Base-by-base conservation (phyloP, 2,888 invertebrate species). In the Apoda limacodes region DNA sequence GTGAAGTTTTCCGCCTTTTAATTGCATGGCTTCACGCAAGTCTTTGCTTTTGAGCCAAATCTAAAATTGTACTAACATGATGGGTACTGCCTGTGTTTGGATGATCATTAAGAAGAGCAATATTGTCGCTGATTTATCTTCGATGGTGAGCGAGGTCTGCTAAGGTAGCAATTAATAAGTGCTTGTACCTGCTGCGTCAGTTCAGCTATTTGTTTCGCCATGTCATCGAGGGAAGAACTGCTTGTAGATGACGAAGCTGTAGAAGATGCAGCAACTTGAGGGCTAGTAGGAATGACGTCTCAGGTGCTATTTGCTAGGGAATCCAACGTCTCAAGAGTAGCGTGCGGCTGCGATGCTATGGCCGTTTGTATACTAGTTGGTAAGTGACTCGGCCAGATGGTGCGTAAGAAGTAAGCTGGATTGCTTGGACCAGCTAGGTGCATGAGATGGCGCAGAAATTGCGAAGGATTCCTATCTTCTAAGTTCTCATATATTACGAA, bases 11-110 rank as follows among this genome's bases (percentile, higher is more conserved):
- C 40, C 0, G 55, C 30, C 22, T 43, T 46, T 0, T 28, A 46
- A 6, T 20, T 22, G 21, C n/a, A 32, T 39, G 13, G 36, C 37
- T 6, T 19, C 2, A 13, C 46, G 49, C n/a, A n/a, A n/a, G n/a
- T n/a, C n/a, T n/a, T n/a, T n/a, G n/a, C n/a, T n/a, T n/a, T n/a
- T n/a, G n/a, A n/a, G n/a, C n/a, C n/a, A n/a, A n/a, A n/a, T n/a
- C n/a, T n/a, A n/a, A n/a, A n/a, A n/a, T n/a, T n/a, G 24, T 46
- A 46, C 43, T 42, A 46, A 22, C 44, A 45, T 2, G 32, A 1
- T 0, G 40, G 44, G 25, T 22, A 35, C 14, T 30, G 22, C 4
- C 25, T 13, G 13, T n/a, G n/a, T n/a, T n/a, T n/a, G n/a, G n/a
- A n/a, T n/a, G n/a, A n/a, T n/a, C n/a, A n/a, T n/a, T n/a, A n/a